A percentile compares a stretch with the other conserved stretches of the same genome.
phyloP scores from a whole-genome alignment of 2,888 invertebrate species.

The Leptura quadrifasciata region DNA sequence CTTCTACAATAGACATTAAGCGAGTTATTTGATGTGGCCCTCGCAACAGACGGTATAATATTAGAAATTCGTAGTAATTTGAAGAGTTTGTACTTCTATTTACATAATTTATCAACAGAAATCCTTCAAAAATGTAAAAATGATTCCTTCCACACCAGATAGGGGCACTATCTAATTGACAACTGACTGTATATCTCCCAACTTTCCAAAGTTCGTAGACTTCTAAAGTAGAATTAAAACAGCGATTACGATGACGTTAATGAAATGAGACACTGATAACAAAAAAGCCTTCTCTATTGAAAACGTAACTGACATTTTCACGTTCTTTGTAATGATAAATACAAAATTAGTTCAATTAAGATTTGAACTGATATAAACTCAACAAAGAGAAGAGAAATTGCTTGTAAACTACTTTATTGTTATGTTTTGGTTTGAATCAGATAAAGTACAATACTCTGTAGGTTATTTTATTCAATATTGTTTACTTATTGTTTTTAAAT shows the following conservation, averaged over 20 bases:
- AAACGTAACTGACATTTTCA: slow-evolving; percentile 6
- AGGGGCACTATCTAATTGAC: no score
- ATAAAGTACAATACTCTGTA: slow-evolving; percentile 10
- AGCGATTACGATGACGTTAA: neutral
- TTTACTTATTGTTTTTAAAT: slow-evolving; percentile 20
- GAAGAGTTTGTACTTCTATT: no score
- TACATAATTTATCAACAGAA: no score
- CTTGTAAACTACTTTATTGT: slow-evolving; percentile 19
- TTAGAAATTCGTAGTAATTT: no score
- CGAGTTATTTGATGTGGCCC: no score
- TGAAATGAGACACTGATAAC: neutral
- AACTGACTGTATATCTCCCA: no score
- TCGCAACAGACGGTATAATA: no score
- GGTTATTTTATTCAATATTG: neutral
- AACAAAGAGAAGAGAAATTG: slow-evolving; percentile 22
- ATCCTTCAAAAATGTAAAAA: no score
- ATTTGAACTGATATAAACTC: slow-evolving; percentile 11
- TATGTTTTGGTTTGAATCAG: slow-evolving; percentile 20
- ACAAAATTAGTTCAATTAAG: slow-evolving; percentile 25
- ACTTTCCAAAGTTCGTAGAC: no score
- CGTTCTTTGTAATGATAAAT: slow-evolving; percentile 8
- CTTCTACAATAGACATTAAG: no score
- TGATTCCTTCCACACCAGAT: no score
- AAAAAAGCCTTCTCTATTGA: neutral
- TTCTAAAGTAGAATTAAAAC: no score